Evolutionary conservation across 2,888 invertebrate genomes (phyloP).

Genomic region (Plebejus anna): DNA sequence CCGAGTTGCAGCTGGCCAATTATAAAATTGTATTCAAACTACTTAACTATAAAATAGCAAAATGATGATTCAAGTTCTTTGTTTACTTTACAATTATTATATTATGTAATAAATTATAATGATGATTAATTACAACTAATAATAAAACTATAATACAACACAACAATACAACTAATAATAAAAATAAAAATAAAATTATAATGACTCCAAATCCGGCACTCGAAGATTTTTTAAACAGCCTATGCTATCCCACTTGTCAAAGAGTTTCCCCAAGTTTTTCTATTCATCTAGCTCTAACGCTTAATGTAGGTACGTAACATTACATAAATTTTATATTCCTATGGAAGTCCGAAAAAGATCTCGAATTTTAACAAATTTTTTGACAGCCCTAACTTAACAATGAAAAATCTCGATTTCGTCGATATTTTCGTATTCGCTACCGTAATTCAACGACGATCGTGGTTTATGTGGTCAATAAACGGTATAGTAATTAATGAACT

Average conservation of each 20-base stretch:
- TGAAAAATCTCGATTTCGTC: neutral
- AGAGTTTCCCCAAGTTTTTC: no score
- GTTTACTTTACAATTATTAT: neutral
- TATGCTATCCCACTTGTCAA: no score
- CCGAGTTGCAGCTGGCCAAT: neutral
- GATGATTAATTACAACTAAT: no score
- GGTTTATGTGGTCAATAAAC: constrained; percentile 25
- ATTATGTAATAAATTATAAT: neutral
- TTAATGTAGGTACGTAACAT: no score
- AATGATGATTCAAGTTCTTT: neutral
- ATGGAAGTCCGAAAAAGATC: no score
- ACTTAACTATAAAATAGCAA: neutral
- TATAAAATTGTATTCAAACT: neutral
- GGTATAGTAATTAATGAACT: constrained; percentile 26
- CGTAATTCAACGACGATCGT: neutral
- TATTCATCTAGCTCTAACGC: no score
- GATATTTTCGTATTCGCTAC: constrained; percentile 10
- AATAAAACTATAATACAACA: no score
- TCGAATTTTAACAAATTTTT: neutral
- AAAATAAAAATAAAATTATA: no score
- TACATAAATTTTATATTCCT: no score
- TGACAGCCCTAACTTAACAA: neutral
- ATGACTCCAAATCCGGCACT: no score
- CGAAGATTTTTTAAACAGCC: no score
- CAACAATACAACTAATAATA: no score